Base-by-base conservation (phyloP, 2,888 invertebrate species). In the Physocephala rufipes region DNA sequence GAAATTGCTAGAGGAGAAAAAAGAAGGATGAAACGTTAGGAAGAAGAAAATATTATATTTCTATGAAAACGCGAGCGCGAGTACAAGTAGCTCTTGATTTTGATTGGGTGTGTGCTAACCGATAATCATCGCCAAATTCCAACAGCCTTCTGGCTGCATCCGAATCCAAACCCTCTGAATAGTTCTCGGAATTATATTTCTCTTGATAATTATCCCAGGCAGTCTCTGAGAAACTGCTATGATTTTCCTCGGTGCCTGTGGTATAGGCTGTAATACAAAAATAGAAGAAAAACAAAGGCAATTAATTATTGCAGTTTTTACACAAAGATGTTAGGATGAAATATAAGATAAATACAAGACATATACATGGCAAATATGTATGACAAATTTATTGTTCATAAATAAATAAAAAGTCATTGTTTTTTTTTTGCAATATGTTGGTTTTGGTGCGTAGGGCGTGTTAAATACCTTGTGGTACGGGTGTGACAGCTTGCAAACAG, bases 171-270 rank as follows among this genome's bases (percentile, higher is more conserved):
- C 91, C 90, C 87, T 96, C 96, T 71, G 95, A 95, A 85, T 95
- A 95, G 30, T 94, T 91, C 84, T 96, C 96, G 53, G 95, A 95
- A 85, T 94, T 91, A 86, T 96, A 96, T 86, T 95, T 95, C 85
- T 95, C 95, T 93, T 95, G 96, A 88, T 96, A 97, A 86, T 94
- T 94, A 86, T 97, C 97, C 97, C 97, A 97, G 63, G 95, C 95
- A 80, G 95, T 94, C 85, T 96, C 96, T 1, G 95, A 95, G 84
- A 95, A 91, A 81, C 94, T 94, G 80, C 92, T 91, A 65, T 85
- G 84, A 77, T 92, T 92, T 81, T 92, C 92, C 82, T 93, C 93
- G 0, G 90, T 90, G 28, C 90, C 89, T 13, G 89, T 89, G 0
- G 90, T 90, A 74, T 87, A 88, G 81, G 91, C 91, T 85, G 70